These are phyloP conservation scores for Speoplatyrhinus poulsoni DNA, from an alignment of 2,113 vertebrate species.

Conservation along the genomic window DNA sequence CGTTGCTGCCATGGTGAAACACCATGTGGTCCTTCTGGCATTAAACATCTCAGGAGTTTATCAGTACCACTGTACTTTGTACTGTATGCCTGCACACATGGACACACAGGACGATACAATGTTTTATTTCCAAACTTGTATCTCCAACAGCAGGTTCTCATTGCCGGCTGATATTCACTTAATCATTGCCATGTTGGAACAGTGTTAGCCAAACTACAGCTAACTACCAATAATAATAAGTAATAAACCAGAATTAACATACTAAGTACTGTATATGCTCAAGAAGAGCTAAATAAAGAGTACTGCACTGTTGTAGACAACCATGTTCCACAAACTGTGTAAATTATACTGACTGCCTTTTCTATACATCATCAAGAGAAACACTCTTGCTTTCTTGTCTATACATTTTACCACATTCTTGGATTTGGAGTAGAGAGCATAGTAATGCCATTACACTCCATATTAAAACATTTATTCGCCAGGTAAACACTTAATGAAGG, in stretches of 20 bases:
- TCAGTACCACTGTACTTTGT: neutral
- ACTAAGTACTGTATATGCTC: neutral
- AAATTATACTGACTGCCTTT: neutral
- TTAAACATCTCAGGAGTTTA: neutral
- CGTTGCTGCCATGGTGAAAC: constrained; percentile 25
- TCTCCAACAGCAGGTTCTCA: no score
- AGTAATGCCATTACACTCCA: constrained; percentile 1
- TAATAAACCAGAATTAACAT: no score
- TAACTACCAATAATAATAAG: no score
- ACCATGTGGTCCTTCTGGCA: neutral
- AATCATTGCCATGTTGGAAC: no score
- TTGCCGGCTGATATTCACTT: no score
- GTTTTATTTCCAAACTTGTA: no score
- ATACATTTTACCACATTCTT: constrained; percentile 24
- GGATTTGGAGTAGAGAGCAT: constrained; percentile 19
- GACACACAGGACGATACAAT: no score
- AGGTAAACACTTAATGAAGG: neutral
- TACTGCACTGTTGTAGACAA: neutral
- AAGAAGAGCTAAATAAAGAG: neutral
- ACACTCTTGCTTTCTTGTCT: neutral
- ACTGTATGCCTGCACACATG: no score
- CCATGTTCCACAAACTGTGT: neutral
- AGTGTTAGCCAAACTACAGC: no score
- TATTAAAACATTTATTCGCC: neutral
- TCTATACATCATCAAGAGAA: neutral